Base-by-base conservation (phyloP, 2,888 invertebrate genomes). In the Microctonus brassicae region DNA sequence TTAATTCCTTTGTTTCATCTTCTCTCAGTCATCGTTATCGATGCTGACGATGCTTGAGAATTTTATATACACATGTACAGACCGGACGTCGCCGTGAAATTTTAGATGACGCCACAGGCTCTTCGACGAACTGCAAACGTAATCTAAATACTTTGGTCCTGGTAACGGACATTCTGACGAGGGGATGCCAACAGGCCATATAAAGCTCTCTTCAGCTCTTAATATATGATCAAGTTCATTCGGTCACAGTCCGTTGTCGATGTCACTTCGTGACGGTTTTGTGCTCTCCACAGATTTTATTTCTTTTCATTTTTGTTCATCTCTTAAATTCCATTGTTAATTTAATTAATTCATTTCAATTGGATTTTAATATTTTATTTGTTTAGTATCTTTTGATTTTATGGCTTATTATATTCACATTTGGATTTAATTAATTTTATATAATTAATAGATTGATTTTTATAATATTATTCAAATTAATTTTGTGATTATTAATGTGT, bases 1-100 rank as follows among this genome's bases (percentile, higher is more conserved):
- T 29, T 29, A 36, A 17, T 10, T 24, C 60, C 65, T 62, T 47
- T 61, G 52, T 57, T 39, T 33, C 6, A n/a, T n/a, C n/a, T n/a
- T 33, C 33, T 36, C 26, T 69, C 26, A 10, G 71, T 55, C 10
- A 26, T 61, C n/a, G n/a, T 62, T 53, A 47, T 70, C 33, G 63
- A 60, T 42, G 76, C 76, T 77, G 77, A 77, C 77, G 77, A 67
- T 69, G 75, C 77, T 74, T 72, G 77, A 77, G 74, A 75, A 77
- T n/a, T n/a, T n/a, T n/a, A n/a, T n/a, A n/a, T n/a, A n/a, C n/a
- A n/a, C n/a, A n/a, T n/a, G n/a, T n/a, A 75, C 70, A 69, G 47
- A 47, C 64, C 69, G 62, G 70, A 42, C 63, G 62, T 65, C 67
- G 57, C 62, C 26, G 69, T 75, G 74, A 73, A 77, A 77, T 74